Base-by-base conservation (phyloP, 92 coral and sea anemone species). In the Pocillopora meandrina region DNA sequence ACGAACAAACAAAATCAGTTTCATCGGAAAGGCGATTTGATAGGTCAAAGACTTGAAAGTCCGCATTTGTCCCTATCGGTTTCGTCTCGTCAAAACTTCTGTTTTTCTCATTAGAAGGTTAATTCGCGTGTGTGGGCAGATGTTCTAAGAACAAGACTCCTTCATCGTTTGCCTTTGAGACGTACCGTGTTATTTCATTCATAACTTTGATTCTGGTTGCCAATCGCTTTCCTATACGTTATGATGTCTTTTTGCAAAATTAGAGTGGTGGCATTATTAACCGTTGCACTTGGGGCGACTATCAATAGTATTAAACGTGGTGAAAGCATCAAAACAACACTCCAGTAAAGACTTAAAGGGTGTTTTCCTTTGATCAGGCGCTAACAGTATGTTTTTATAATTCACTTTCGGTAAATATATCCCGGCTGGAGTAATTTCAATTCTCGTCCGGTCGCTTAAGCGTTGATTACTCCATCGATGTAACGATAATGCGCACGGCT, bases 71-170 rank as follows among this genome's bases (percentile, higher is more conserved):
- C 36, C 18, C 18, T 12, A 21, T 26, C 42, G 42, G 18, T 77
- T 75, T 47, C 13, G 42, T 36, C 55, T 65, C 58, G 2, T 60
- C 61, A 63, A 63, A 63, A 61, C 47, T n/a, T 62, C 71, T 78
- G 82, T 61, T 78, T 78, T 77, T 62, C 11, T 5, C 70, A 78
- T 78, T 55, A 63, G 8, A 42, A 21, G 86, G 67, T 18, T 65
- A 23, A 72, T 18, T 20, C 74, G 69, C 60, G 90, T 86, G 89
- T 82, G 95, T 68, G 95, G 89, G 92, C 90, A 85, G 71, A 75
- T 84, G 57, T 65, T 36, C 13, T 35, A 13, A 19, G 56, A 68
- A 59, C 68, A 56, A n/a, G 19, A 69, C 11, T 33, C 14, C 19
- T 49, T 14, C 17, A 23, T 17, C 36, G 3, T 49, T 79, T 79